Conservation (phyloP, 2,113 vertebrate genomes). For the Pelodiscus sinensis region DNA sequence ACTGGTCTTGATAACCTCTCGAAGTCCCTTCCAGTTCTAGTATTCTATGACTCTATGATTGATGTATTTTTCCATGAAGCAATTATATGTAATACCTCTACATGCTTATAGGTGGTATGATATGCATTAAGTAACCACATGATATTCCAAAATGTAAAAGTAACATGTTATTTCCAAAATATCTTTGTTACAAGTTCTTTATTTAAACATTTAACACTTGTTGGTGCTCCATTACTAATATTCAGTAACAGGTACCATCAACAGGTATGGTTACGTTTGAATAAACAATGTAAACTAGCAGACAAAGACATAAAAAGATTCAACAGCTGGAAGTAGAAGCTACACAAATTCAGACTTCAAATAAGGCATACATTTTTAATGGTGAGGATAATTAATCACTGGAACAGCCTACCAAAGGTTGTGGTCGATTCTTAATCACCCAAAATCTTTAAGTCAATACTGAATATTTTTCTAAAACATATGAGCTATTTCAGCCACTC, state of each 20-base stretch:
- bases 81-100: no score
- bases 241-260: neutral
- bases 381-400: neutral
- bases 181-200: neutral
- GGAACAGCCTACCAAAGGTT: neutral
- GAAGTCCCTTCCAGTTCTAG: no score
- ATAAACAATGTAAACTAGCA: neutral
- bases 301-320: accelerated
- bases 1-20: no score
- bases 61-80: no score
- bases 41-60: no score
- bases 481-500: no score
- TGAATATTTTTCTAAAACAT: no score
- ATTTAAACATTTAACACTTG: neutral
- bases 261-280: neutral
- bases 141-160: neutral
- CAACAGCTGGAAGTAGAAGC: neutral
- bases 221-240: neutral
- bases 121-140: neutral
- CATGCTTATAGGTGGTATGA: no score
- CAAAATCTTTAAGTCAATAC: neutral
- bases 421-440: neutral
- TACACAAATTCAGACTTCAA: neutral
- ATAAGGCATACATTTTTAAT: neutral
- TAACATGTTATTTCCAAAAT: neutral